Conservation (phyloP, 1,140 invertebrate species). For the Ceratina australensis region DNA sequence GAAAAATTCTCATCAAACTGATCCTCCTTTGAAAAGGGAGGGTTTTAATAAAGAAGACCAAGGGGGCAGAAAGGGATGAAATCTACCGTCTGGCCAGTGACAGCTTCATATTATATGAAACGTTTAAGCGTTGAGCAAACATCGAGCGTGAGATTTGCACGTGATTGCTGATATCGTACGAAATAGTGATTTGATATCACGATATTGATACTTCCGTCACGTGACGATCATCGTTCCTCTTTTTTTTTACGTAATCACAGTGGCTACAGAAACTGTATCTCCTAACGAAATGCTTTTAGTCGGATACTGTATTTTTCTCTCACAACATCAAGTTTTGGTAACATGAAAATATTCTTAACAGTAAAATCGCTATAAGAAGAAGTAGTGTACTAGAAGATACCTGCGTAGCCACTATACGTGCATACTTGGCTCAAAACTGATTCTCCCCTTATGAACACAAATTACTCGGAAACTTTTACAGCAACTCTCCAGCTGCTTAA, state of each 20-base stretch:
- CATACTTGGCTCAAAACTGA: too few relatives aligned
- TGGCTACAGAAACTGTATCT: too few relatives aligned
- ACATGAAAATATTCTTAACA: too few relatives aligned
- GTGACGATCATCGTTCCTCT: neutral
- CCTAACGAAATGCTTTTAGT: neutral
- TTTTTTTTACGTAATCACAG: neutral
- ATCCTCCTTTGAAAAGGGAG: too few relatives aligned
- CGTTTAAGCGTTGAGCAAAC: neutral
- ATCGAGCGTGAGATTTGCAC: neutral
- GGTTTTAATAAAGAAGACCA: neutral
- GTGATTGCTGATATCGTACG: neutral
- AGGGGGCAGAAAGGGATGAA: neutral
- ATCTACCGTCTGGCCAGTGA: neutral
- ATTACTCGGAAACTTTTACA: too few relatives aligned
- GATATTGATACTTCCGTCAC: neutral
- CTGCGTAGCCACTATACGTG: too few relatives aligned
- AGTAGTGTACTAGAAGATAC: too few relatives aligned
- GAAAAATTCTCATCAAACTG: too few relatives aligned
- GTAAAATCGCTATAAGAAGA: neutral
- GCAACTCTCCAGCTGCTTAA: too few relatives aligned
- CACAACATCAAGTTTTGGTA: too few relatives aligned
- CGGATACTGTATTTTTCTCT: too few relatives aligned
- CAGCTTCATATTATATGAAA: neutral
- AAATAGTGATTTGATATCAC: conserved; percentile 2
- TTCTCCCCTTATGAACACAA: too few relatives aligned